A percentile compares a stretch with the other conserved stretches of the same genome.
Conservation (phyloP, 2,113 vertebrate genomes). For the Ciconia stormi region DNA sequence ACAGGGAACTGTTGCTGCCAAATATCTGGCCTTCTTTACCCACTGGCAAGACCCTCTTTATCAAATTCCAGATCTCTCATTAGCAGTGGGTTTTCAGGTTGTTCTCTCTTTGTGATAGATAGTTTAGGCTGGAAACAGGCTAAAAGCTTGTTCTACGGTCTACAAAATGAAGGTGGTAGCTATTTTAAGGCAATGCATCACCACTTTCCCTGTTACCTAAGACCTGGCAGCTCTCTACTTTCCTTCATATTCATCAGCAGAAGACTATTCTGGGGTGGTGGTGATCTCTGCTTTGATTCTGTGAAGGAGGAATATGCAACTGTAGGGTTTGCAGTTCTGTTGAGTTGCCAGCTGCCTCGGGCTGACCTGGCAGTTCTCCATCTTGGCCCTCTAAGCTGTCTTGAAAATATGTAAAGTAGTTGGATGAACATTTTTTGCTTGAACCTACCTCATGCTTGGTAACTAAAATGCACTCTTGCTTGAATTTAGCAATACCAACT, state of each 20-base stretch:
- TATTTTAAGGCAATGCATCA: not conserved
- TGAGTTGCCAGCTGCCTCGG: not conserved
- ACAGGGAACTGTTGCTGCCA: not conserved
- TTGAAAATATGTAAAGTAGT: not conserved
- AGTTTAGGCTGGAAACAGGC: not conserved
- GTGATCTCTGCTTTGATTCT: not conserved
- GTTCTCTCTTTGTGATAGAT: rapidly evolving
- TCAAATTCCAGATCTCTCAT: not conserved
- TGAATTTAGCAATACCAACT: not conserved
- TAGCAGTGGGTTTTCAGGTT: not conserved
- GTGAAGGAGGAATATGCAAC: not conserved
- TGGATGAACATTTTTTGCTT: not conserved
- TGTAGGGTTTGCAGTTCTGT: not conserved
- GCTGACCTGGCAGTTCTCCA: conserved; percentile 8
- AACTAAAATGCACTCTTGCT: not conserved
- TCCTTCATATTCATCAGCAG: not conserved
- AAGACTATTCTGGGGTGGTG: not conserved
- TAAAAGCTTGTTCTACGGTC: not conserved
- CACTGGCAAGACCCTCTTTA: not conserved
- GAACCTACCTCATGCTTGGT: not conserved
- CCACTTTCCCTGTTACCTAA: not conserved
- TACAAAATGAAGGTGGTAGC: not conserved
- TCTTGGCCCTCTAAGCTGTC: not conserved
- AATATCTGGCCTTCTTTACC: rapidly evolving
- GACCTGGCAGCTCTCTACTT: not conserved